Evolutionary conservation across 1,140 invertebrate species (phyloP).

Genomic region (Drosophila orena): DNA sequence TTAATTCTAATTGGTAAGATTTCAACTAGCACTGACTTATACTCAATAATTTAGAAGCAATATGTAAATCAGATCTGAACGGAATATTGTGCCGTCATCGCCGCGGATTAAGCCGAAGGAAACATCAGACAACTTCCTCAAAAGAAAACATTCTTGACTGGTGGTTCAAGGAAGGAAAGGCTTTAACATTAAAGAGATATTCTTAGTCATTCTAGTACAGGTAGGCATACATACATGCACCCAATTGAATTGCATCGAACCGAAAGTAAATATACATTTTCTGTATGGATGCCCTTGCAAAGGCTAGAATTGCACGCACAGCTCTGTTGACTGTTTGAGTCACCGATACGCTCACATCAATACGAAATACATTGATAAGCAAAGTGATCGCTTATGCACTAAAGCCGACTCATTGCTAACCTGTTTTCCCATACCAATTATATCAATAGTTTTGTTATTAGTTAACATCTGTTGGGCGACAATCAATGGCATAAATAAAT

Average conservation of each 20-base stretch:
- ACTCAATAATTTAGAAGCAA: not conserved
- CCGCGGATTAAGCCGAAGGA: constrained; percentile 10
- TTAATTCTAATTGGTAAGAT: too few species aligned
- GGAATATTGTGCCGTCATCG: not conserved
- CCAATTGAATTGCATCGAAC: not conserved
- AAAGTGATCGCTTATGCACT: constrained; percentile 4
- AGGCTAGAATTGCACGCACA: constrained; percentile 15
- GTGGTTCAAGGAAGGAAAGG: not conserved
- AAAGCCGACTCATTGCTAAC: not conserved
- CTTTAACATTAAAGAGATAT: not conserved
- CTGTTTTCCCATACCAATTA: not conserved
- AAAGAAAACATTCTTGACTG: constrained; percentile 2
- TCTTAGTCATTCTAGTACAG: not conserved
- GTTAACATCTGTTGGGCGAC: constrained; percentile 4
- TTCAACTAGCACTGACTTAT: too few species aligned
- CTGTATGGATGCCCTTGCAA: constrained; percentile 13
- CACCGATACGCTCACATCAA: constrained; percentile 13
- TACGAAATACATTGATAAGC: constrained; percentile 22
- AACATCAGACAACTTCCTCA: constrained; percentile 22
- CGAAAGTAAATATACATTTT: constrained; percentile 17
- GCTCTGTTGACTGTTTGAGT: constrained; percentile 15
- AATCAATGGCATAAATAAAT: constrained; percentile 24
- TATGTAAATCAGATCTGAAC: not conserved
- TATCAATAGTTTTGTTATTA: constrained; percentile 24
- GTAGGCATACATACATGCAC: not conserved